Base-by-base conservation (phyloP, 2,888 invertebrate genomes). In the Eudasyphora cyanicolor region DNA sequence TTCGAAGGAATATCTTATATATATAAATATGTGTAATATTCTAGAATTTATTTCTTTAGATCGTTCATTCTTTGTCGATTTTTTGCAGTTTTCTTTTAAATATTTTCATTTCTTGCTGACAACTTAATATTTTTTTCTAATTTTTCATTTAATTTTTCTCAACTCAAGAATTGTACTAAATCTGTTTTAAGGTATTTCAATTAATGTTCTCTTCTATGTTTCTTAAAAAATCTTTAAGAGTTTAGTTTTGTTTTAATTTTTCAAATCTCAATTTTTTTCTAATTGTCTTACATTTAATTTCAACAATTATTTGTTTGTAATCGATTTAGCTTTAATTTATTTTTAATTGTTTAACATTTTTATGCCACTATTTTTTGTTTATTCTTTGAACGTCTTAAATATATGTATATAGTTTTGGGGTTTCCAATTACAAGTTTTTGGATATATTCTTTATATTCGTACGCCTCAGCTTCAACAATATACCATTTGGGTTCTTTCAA, bases 151-250 rank as follows among this genome's bases (percentile, higher is more conserved):
- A n/a, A 6, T n/a, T n/a, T 14, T 27, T 60, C 19, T 51, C 27
- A 45, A n/a, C n/a, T n/a, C n/a, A 45, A 62, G 77, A 80, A 83
- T 83, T 83, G 80, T 83, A 80, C 83, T 83, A 80, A 76, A 51
- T 77, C 51, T 67, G 5, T 67, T 42, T 60, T 71, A 57, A 32
- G 17, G n/a, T n/a, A 21, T 76, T 49, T 42, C 29, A 38, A 24
- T 77, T 60, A 35, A 29, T 54, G 38, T 51, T 60, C 38, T 51
- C 60, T 51, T 78, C n/a, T 73, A 27, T 38, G 38, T 69, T 45
- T 60, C 67, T 42, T n/a, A n/a, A n/a, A n/a, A 32, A 14, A 60
- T 49, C 35, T 74, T 54, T 32, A 29, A 17, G 8, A 19, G 5
- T 51, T 19, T 32, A 32, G n/a, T 71, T 70, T 14, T 73, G 76